Base-by-base conservation (phyloP, 2,797 vertebrate species). In the Coilia nasus region DNA sequence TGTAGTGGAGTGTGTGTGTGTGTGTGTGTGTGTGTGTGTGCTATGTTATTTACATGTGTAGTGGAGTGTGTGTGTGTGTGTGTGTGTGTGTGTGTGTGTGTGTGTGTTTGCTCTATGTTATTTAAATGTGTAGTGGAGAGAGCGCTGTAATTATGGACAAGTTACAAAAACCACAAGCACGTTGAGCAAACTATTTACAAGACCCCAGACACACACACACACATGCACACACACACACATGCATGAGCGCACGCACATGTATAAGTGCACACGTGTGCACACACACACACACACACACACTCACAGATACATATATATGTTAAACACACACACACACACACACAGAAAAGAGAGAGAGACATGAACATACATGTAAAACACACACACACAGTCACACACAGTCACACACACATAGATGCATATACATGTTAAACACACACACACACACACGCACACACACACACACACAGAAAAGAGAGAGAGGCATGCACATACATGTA, bases 71-170 rank as follows among this genome's bases (percentile, higher is more conserved):
- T 82, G 41, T 25, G 46, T 75, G 57, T 71, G 82, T 78, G n/a
- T 23, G 67, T 41, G 35, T 41, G 47, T 59, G 35, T 64, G 54
- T 83, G 46, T 82, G 56, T 23, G n/a, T 59, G 67, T 75, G 60
- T 84, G 83, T 82, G 50, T 46, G 44, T 19, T 10, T 62, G 15
- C 83, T 25, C 60, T 28, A 84, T 83, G 85, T 86, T 81, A 85
- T 89, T 88, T 57, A 50, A 89, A 87, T 86, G 89, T 85, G 86
- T 88, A 89, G 60, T 0, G 11, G 60, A 21, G 60, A 41, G 11
- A 89, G 86, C 83, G 25, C 1, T 90, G 90, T 90, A 82, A 94
- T 94, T 93, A 93, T 15, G 7, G 83, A 60, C 82, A 71, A 90
- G 88, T 86, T 71, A 88, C 86, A 81, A 88, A 92, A 64, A 88